phyloP scores from a whole-genome alignment of 2,888 invertebrate species.

The Mesoligia furuncula region DNA sequence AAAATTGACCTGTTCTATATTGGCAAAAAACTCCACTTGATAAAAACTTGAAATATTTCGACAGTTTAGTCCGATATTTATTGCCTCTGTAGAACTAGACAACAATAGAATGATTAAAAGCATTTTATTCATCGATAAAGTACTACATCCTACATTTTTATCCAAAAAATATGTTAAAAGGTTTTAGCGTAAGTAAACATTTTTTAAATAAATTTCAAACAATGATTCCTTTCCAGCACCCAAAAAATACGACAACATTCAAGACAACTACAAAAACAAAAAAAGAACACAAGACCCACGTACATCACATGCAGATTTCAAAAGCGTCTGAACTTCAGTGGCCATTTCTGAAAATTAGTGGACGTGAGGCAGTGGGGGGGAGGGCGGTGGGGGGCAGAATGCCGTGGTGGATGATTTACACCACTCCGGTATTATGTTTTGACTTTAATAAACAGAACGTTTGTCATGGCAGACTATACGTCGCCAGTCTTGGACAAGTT shows the following conservation, averaged over 20 bases:
- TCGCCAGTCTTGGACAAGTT: conserved; percentile 77
- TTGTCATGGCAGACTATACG: conserved; percentile 82
- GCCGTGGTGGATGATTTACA: conserved; percentile 91
- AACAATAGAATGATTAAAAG: not conserved
- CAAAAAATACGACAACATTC: conserved; percentile 3
- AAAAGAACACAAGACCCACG: conserved; percentile 33
- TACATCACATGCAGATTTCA: conserved; percentile 74
- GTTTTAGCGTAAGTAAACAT: not conserved
- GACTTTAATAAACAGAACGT: conserved; percentile 91
- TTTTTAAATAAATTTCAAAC: not conserved
- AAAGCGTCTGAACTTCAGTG: conserved; percentile 83
- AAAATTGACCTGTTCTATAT: not conserved
- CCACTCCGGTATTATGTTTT: conserved; percentile 92
- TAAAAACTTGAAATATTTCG: not conserved
- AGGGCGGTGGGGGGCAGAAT: conserved; percentile 70
- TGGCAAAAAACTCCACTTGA: not conserved
- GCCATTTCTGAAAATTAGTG: conserved; percentile 89
- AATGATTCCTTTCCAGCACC: not conserved
- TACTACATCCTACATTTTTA: not conserved
- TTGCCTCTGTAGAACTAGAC: not conserved
- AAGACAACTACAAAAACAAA: conserved; percentile 27
- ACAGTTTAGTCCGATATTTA: not conserved
- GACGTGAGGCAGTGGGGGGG: conserved; percentile 73
- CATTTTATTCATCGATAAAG: not conserved
- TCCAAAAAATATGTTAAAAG: not conserved